A percentile compares a stretch with the other conserved stretches of the same genome.
Conservation (phyloP, 2,113 vertebrate genomes). For the Colistium nudipinnis region DNA sequence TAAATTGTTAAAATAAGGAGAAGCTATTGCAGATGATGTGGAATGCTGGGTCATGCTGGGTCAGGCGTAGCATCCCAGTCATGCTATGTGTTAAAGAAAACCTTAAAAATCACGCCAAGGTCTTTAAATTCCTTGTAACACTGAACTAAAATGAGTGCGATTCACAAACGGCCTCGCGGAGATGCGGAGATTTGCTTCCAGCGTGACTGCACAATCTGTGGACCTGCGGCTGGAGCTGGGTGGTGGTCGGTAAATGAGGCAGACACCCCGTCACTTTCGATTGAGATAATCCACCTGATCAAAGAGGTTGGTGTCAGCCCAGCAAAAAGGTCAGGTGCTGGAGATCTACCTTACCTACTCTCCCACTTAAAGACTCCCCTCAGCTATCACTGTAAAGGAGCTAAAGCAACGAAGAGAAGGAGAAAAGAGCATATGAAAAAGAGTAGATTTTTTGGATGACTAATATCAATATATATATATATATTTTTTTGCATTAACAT, state of each 20-base stretch:
- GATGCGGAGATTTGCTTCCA: slow-evolving; percentile 45
- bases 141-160: slow-evolving; percentile 11
- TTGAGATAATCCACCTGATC: slow-evolving; percentile 71
- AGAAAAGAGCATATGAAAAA: background rate
- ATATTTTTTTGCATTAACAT: too few species aligned
- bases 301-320: slow-evolving; percentile 61
- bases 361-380: slow-evolving; percentile 10
- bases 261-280: slow-evolving; percentile 48
- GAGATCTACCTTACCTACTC: slow-evolving; percentile 39
- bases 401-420: slow-evolving; percentile 14
- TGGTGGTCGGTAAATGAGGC: slow-evolving; percentile 52
- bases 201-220: slow-evolving; percentile 31
- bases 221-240: slow-evolving; percentile 13
- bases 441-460: too few species aligned
- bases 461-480: too few species aligned
- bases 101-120: slow-evolving; percentile 8
- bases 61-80: background rate
- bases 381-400: slow-evolving; percentile 25
- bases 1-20: slow-evolving; percentile 33
- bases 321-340: slow-evolving; percentile 48
- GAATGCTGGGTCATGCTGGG: slow-evolving; percentile 19
- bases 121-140: slow-evolving; percentile 7
- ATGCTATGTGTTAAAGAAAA: background rate
- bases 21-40: slow-evolving; percentile 7
- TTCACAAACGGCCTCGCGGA: slow-evolving; percentile 27